Evolutionary conservation across 35 echinoderm and acorn worm species (phyloP), one percentile per base, ranked within the genome.

Genomic region (Apostichopus japonicus): DNA sequence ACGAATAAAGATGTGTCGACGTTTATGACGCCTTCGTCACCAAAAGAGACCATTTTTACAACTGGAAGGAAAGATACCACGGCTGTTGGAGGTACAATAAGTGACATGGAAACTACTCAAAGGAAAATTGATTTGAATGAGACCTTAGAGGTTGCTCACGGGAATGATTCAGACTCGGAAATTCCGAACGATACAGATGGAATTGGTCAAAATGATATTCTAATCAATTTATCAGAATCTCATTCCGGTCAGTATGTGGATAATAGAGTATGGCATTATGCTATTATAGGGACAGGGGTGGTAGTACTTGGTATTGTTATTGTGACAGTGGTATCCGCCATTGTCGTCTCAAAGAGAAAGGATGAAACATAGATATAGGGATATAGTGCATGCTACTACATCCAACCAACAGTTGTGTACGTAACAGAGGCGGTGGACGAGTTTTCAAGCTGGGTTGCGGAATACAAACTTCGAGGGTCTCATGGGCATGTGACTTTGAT

Each of bases 101-200:
- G 11, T 11, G 19, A 67, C 0, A 67, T 15, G 11, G 63, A 4
- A 19, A 67, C 63, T 10, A 67, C 63, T 67, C 11, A 15, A 67
- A 19, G 63, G 11, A 44, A 44, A 44, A 15, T 19, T 67, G 6
- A 11, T 67, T 55, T 21, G 0, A 83, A 83, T 17, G 79, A 83
- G n/a, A 83, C n/a, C 54, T 55, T 83, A 3, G 52, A 55, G 6
- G 54, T 83, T 52, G 51, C 15, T 17, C 19, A 54, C 54, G 24
- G 79, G 6, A 55, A 55, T 10, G 11, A 83, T 54, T 54, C 51
- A 33, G 33, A 53, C 6, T 55, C 0, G 14, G 79, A 83, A 83
- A 54, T 83, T 53, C 79, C 79, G 15, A 83, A 83, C 52, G 79
- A 83, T 83, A 83, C 79, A 83, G 54, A 83, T 55, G 2, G 33